Evolutionary conservation across 2,113 vertebrate species (phyloP).

Genomic region (Lipotes vexillifer): DNA sequence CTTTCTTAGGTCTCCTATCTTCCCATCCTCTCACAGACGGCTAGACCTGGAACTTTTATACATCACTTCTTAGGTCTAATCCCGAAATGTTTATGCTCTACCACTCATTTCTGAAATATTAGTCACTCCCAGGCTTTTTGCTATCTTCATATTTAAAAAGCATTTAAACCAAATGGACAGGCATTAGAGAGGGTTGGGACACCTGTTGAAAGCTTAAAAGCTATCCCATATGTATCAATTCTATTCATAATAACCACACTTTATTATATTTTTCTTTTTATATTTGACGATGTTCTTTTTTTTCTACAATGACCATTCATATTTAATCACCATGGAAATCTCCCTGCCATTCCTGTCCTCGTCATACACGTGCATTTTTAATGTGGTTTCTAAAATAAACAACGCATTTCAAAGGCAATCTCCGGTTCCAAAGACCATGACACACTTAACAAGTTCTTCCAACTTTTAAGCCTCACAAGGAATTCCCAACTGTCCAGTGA

Average conservation of each 20-base stretch:
- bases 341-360: not conserved
- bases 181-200: not conserved
- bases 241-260: not conserved
- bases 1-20: not conserved
- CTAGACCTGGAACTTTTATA: not conserved
- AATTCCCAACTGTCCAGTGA: constrained; percentile 59
- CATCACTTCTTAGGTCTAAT: not conserved
- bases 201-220: constrained; percentile 29
- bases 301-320: not conserved
- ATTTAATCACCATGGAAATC: constrained; percentile 18
- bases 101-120: not conserved
- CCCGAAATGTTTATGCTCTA: not conserved
- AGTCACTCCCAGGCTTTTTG: not conserved
- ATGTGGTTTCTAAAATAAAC: constrained; percentile 65
- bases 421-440: constrained; percentile 40
- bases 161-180: not conserved
- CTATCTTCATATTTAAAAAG: not conserved
- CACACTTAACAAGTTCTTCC: constrained; percentile 42
- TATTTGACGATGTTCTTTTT: not conserved
- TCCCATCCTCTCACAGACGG: not conserved
- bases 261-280: not conserved
- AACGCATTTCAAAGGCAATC: constrained; percentile 24
- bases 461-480: constrained; percentile 43
- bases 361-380: not conserved
- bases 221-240: not conserved